These are phyloP conservation scores for Takifugu bimaculatus DNA, from an alignment of 2,113 vertebrate genomes.

Conservation along the genomic window DNA sequence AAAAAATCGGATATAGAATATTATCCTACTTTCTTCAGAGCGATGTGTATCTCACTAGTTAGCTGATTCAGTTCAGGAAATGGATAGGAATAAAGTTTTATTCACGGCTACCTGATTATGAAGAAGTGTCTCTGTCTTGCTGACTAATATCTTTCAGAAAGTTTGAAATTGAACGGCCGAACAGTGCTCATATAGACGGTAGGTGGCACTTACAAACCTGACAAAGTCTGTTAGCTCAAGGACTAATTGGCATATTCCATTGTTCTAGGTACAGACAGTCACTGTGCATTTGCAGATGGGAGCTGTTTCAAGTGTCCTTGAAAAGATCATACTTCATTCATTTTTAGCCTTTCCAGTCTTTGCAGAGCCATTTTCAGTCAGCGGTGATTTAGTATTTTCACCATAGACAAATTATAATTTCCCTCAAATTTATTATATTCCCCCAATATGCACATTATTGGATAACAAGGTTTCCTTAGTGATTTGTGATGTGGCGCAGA, in stretches of 20 bases:
- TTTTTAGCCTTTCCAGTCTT: neutral
- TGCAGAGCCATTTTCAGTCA: neutral
- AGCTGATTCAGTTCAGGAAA: too few species aligned
- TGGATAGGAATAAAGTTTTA: too few species aligned
- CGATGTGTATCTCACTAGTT: too few species aligned
- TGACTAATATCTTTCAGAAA: neutral
- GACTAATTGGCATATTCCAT: conserved; percentile 33
- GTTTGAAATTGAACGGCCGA: too few species aligned
- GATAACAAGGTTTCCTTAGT: neutral
- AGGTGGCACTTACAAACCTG: conserved; percentile 16
- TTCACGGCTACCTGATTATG: too few species aligned
- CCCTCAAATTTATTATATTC: conserved; percentile 12
- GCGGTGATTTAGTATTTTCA: neutral
- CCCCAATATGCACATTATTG: conserved; percentile 3
- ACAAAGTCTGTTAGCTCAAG: conserved; percentile 17
- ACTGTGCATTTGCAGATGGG: conserved; percentile 1
- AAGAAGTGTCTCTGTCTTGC: neutral
- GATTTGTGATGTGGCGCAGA: conserved; percentile 20
- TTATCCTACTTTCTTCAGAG: too few species aligned
- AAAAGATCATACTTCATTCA: neutral
- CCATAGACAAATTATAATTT: conserved; percentile 1
- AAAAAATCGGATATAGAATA: too few species aligned
- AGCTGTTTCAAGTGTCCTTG: conserved; percentile 5
- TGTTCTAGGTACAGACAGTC: conserved; percentile 4
- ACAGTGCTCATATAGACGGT: neutral